These are phyloP conservation scores for Cheirogaleus medius DNA, from an alignment of 2,113 vertebrate species.

Conservation along the genomic window DNA sequence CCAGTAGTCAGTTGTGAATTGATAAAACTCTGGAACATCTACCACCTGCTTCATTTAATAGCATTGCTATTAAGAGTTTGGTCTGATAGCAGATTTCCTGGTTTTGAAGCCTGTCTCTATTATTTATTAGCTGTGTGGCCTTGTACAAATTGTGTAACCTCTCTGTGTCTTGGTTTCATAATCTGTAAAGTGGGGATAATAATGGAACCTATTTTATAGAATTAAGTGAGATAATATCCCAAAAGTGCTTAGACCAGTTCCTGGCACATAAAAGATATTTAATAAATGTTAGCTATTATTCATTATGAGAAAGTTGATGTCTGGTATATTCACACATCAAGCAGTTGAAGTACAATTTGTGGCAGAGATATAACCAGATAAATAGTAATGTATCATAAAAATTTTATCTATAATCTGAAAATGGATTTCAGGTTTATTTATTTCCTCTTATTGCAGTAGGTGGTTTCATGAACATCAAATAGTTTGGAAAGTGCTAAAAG, in stretches of 20 bases:
- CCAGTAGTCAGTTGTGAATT: not conserved
- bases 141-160: not conserved
- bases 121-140: conserved; percentile 35
- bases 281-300: conserved; percentile 37
- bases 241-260: not conserved
- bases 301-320: not conserved
- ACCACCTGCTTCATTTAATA: not conserved
- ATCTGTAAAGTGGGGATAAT: not conserved
- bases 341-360: conserved; percentile 21
- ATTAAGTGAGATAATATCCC: not conserved
- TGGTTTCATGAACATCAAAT: conserved; percentile 34
- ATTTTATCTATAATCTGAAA: conserved; percentile 52
- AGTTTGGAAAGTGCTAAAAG: conserved; percentile 43
- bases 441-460: conserved; percentile 14
- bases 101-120: not conserved
- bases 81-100: not conserved
- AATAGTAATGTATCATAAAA: not conserved
- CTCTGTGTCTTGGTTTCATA: not conserved
- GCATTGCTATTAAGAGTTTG: conserved; percentile 12
- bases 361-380: not conserved
- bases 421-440: conserved; percentile 28
- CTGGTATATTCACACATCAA: conserved; percentile 23
- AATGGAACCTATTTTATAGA: not conserved
- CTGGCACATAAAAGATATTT: conserved; percentile 14
- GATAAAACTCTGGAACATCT: not conserved